Conservation (phyloP, 2,888 invertebrate genomes). For the Chrysolina haemoptera region DNA sequence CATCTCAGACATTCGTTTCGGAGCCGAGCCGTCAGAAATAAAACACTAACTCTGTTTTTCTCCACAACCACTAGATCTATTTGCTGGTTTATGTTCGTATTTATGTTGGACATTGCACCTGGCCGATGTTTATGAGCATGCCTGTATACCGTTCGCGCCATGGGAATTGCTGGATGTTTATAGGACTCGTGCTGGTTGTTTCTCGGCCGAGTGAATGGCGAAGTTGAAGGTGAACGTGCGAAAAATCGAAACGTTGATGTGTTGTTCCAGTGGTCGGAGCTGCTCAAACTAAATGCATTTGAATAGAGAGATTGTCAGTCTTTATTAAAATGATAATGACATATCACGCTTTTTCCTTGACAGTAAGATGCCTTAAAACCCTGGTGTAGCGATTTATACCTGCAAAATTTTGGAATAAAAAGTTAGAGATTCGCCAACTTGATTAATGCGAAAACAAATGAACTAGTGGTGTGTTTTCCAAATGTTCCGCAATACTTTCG, state of each 20-base stretch:
- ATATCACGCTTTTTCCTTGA: too few species aligned
- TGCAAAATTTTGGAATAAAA: too few species aligned
- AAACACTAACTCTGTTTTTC: constrained; percentile 38
- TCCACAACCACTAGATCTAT: constrained; percentile 31
- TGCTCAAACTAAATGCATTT: too few species aligned
- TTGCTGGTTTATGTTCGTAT: constrained; percentile 32
- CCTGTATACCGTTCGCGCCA: constrained; percentile 13
- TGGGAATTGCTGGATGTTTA: constrained; percentile 19
- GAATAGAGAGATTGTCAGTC: too few species aligned
- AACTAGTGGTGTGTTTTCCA: too few species aligned
- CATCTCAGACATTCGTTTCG: constrained; percentile 35
- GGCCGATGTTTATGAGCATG: constrained; percentile 20
- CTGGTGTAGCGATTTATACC: too few species aligned
- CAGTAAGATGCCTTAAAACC: too few species aligned
- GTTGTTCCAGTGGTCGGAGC: too few species aligned
- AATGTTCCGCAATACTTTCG: too few species aligned
- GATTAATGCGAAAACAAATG: too few species aligned
- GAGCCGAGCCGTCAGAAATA: constrained; percentile 36
- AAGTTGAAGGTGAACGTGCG: background rate
- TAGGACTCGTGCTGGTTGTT: background rate
- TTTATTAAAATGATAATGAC: too few species aligned
- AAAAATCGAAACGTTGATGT: constrained; percentile 6
- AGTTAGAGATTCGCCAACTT: too few species aligned
- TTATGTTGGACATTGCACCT: constrained; percentile 31
- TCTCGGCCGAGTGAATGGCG: background rate